Evolutionary conservation across 2,113 vertebrate species (phyloP).

Genomic region (Rhadina sibilatrix): DNA sequence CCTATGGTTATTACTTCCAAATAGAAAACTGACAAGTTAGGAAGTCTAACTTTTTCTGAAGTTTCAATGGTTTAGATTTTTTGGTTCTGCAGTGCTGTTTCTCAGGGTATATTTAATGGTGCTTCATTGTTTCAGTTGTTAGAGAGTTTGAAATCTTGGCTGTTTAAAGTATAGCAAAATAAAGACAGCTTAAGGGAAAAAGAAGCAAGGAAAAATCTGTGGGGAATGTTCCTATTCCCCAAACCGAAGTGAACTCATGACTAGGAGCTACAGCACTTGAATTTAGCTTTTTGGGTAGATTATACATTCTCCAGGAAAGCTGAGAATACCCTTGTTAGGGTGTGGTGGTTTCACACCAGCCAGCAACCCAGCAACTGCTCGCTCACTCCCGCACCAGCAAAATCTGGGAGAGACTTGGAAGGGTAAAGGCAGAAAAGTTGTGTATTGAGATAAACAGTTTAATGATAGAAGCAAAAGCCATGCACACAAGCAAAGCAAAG

Average conservation of each 20-base stretch:
- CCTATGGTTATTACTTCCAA: not conserved
- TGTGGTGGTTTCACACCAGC: fast-evolving
- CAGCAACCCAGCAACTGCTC: not conserved
- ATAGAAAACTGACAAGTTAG: not conserved
- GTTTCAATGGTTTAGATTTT: not conserved
- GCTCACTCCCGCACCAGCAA: not conserved
- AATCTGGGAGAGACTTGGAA: not conserved
- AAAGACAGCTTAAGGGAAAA: not conserved
- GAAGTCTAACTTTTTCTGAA: not conserved
- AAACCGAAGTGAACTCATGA: not conserved
- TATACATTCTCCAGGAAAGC: not conserved
- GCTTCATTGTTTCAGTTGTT: not conserved
- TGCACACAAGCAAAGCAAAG: not conserved
- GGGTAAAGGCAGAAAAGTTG: not conserved
- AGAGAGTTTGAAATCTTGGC: not conserved
- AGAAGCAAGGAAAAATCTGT: not conserved
- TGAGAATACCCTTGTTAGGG: not conserved
- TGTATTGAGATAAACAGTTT: not conserved
- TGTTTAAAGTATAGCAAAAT: not conserved
- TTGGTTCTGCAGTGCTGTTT: not conserved
- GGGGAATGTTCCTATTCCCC: not conserved
- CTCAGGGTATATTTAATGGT: not conserved
- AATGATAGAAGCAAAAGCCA: not conserved
- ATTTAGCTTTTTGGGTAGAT: not conserved
- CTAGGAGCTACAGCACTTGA: not conserved